These are phyloP conservation scores for Empis stercorea DNA, from an alignment of 2,888 invertebrate genomes.

Conservation along the genomic window DNA sequence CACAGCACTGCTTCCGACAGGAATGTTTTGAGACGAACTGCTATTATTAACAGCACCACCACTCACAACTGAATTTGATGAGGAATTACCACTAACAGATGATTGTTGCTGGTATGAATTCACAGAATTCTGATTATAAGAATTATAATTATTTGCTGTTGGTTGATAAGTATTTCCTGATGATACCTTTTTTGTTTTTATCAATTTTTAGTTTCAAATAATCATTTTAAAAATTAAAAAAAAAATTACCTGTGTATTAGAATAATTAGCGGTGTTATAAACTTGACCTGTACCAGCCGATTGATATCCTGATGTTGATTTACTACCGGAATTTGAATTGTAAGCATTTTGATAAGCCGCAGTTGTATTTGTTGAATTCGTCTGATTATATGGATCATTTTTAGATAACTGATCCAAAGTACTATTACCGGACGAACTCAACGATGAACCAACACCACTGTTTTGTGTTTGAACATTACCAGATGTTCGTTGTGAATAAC, in stretches of 20 bases:
- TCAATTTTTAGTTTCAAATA: too few species aligned
- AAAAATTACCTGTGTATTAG: constrained; percentile 27
- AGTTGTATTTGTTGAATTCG: constrained; percentile 22
- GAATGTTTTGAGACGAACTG: constrained; percentile 35
- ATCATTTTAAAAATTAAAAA: not conserved
- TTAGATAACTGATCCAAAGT: constrained; percentile 32
- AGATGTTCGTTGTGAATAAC: constrained; percentile 26
- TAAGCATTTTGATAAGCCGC: constrained; percentile 31
- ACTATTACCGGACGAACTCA: constrained; percentile 18
- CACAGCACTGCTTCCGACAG: constrained; percentile 30
- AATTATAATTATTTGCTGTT: constrained; percentile 28
- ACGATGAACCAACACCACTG: constrained; percentile 17
- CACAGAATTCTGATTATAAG: constrained; percentile 34
- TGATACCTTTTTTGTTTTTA: constrained; percentile 19
- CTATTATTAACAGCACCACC: constrained; percentile 23
- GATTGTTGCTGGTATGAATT: constrained; percentile 34
- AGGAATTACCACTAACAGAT: constrained; percentile 9
- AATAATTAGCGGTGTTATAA: constrained; percentile 31
- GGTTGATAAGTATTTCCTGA: constrained; percentile 33
- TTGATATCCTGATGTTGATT: constrained; percentile 29
- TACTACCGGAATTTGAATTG: constrained; percentile 23
- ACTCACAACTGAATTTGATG: constrained; percentile 13
- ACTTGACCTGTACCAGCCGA: constrained; percentile 28
- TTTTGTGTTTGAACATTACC: constrained; percentile 23
- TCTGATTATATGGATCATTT: constrained; percentile 33